Evolutionary conservation across 2,888 invertebrate species (phyloP).

Genomic region (Sycophila texana): DNA sequence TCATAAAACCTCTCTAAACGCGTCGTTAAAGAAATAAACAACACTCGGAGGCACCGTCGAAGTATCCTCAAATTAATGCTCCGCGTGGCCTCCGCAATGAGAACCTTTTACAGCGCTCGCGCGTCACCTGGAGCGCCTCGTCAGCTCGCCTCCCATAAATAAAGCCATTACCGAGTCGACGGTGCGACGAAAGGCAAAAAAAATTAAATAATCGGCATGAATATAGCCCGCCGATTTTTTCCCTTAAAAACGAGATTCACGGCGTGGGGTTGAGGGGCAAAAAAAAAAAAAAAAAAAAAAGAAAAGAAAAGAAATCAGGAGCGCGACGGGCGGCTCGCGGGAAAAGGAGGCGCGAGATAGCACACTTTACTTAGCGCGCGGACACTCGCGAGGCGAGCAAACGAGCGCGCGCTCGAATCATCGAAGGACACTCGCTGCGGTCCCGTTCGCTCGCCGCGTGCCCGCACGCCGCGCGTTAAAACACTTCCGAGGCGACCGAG

Average conservation of each 20-base stretch:
- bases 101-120: not conserved
- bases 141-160: slow-evolving; percentile 3
- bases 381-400: too few relatives aligned
- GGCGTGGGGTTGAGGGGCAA: too few relatives aligned
- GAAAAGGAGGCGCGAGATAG: not conserved
- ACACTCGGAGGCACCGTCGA: not conserved
- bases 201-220: too few relatives aligned
- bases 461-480: too few relatives aligned
- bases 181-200: not conserved
- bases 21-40: slow-evolving; percentile 6
- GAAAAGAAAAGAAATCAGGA: not conserved
- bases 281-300: not conserved
- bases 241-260: too few relatives aligned
- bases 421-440: slow-evolving; percentile 7
- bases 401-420: not conserved
- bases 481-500: too few relatives aligned
- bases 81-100: not conserved
- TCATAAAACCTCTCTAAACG: slow-evolving; percentile 17
- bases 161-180: slow-evolving; percentile 2
- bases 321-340: not conserved
- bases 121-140: slow-evolving; percentile 6
- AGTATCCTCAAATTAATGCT: not conserved
- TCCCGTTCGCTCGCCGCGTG: slow-evolving; percentile 7
- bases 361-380: too few relatives aligned
- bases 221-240: too few relatives aligned